Base-by-base conservation (phyloP, 2,888 invertebrate genomes). In the Drosophila demipolita region DNA sequence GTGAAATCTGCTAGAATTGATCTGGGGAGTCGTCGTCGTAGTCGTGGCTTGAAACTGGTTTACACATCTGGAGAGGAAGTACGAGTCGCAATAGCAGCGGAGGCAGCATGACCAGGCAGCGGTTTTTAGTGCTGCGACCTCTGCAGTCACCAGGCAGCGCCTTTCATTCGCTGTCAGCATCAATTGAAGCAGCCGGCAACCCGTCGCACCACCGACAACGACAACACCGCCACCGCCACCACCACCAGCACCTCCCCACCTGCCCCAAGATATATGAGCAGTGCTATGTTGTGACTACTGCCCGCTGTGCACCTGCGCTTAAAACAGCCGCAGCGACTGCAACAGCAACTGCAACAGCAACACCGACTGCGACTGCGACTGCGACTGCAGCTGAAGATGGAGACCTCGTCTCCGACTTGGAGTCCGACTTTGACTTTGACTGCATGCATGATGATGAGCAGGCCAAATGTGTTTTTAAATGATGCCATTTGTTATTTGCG, bases 381-480 rank as follows among this genome's bases (percentile, higher is more conserved):
- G 40, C 40, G 9, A 40, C n/a, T n/a, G n/a, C 9, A 11, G 4
- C n/a, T 40, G 59, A 17, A 61, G 67, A 66, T 61, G 80, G 49
- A 80, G 66, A 73, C 67, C 64, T 48, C 48, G 63, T 61, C 73
- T 73, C 66, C 40, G 49, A 59, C 53, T 72, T 63, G 67, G 65
- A 45, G 23, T 45, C 45, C 12, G 45, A 45, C 45, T 45, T 49
- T 73, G 29, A 26, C 32, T 54, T 53, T 57, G 63, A 40, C 65
- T 55, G 54, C 57, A 38, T 52, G 54, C 63, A 54, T 52, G 72
- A 66, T 82, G 82, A 83, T 78, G 81, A 80, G 82, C 84, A 63
- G 74, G 81, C 86, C 57, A 80, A 90, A 91, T 91, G 91, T 86
- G 80, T 80, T 91, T 91, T 91, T 91, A 91, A 91, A 91, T 90